Base-by-base conservation (phyloP, 2,113 vertebrate species). In the Lagopus muta region DNA sequence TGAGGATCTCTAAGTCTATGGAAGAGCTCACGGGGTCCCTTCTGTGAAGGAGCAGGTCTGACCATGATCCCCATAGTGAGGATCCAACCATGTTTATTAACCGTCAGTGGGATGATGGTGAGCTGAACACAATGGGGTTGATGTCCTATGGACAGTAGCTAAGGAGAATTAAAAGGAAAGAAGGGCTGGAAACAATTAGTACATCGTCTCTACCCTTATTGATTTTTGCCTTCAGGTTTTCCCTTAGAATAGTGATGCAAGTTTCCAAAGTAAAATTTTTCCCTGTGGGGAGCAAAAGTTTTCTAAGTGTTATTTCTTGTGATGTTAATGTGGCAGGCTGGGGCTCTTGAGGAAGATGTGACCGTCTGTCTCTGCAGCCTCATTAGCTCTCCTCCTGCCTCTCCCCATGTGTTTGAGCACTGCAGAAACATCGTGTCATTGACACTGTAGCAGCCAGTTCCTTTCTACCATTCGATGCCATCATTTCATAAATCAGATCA, bases 401-500 rank as follows among this genome's bases (percentile, higher is more conserved):
- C 47, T 69, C 24, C 52, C 66, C 70, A 32, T 13, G 24, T 78
- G 36, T 69, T 75, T 0, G 1, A 88, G 28, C 69, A 25, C 72
- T 80, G 75, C 61, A 90, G 76, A 86, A 80, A 32, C 27, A 76
- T 81, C 54, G 14, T 93, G 70, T 93, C 65, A 73, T 65, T 14
- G 3, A 7, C 1, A 3, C 45, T 45, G 28, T 20, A 85, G 78
- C 89, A 94, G 36, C 72, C 47, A 14, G 57, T 90, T 86, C 21
- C 65, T 84, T 91, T 73, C 90, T 71, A 24, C 73, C 45, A 10
- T 73, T 86, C 58, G 82, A 84, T 50, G 86, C 69, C 72, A 88
- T 91, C 25, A 20, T 96, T 94, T 86, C 42, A 90, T 95, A 92
- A 95, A 93, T 95, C 86, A 95, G 72, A 86, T 91, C 88, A 82